phyloP scores from a whole-genome alignment of 1,140 invertebrate genomes.

The Doryteuthis pealeii region DNA sequence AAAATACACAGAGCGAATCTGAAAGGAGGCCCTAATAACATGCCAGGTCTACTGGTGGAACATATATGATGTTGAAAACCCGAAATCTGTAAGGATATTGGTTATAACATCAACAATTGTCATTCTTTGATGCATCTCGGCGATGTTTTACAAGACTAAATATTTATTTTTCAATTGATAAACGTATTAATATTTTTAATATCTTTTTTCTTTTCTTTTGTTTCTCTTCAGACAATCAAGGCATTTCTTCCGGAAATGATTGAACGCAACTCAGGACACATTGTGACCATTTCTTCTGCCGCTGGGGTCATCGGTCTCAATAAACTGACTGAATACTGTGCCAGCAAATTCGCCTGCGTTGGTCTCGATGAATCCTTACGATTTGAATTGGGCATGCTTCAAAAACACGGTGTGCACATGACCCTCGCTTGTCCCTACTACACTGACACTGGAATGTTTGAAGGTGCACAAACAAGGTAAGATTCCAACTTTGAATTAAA shows the following conservation, averaged over 20 bases:
- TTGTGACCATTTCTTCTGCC: constrained; percentile 91
- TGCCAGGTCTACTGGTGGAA: too few relatives aligned
- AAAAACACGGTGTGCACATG: constrained; percentile 72
- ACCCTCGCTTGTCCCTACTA: constrained; percentile 93
- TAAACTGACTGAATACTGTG: constrained; percentile 91
- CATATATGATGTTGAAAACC: too few relatives aligned
- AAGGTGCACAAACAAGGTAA: constrained; percentile 81
- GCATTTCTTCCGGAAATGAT: constrained; percentile 82
- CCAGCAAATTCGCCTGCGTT: constrained; percentile 90
- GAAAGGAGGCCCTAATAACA: too few relatives aligned
- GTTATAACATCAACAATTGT: too few relatives aligned
- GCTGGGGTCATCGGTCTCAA: constrained; percentile 70
- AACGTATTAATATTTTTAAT: too few relatives aligned
- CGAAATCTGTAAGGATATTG: too few relatives aligned
- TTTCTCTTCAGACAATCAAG: constrained; percentile 64
- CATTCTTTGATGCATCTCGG: too few relatives aligned
- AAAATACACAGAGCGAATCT: too few relatives aligned
- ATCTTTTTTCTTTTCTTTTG: constrained; percentile 9
- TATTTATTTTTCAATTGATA: too few relatives aligned
- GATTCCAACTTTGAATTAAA: constrained; percentile 22
- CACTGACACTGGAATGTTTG: constrained; percentile 95
- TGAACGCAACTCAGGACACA: constrained; percentile 79
- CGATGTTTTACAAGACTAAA: too few relatives aligned
- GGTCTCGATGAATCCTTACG: constrained; percentile 80
- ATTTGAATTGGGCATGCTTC: constrained; percentile 42